phyloP scores from a whole-genome alignment of 2,888 invertebrate genomes.

The Drosophila buzzatii region DNA sequence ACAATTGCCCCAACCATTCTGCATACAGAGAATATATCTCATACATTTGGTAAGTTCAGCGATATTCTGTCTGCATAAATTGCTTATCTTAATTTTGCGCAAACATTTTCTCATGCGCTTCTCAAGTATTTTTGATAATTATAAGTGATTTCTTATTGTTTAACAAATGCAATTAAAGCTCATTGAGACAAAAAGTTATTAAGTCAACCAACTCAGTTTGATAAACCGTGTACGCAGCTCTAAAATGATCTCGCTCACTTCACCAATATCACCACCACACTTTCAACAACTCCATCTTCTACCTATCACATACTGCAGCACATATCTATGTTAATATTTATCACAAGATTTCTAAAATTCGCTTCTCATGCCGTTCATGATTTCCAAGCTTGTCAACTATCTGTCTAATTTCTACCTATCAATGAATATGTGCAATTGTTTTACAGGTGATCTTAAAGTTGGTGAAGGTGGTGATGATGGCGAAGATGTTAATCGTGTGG shows the following conservation, averaged over 20 bases:
- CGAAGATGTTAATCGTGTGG: slow-evolving; percentile 58
- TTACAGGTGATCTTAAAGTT: slow-evolving; percentile 72
- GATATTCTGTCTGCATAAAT: not conserved
- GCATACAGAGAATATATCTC: slow-evolving; percentile 40
- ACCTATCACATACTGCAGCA: slow-evolving; percentile 49
- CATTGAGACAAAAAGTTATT: slow-evolving; percentile 56
- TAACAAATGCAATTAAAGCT: slow-evolving; percentile 78
- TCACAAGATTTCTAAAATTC: slow-evolving; percentile 24
- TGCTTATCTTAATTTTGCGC: slow-evolving; percentile 49
- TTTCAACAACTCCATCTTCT: slow-evolving; percentile 43
- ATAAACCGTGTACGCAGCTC: slow-evolving; percentile 33
- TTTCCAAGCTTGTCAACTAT: slow-evolving; percentile 64
- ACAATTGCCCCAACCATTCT: slow-evolving; percentile 53
- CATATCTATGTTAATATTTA: slow-evolving; percentile 23
- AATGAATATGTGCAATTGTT: slow-evolving; percentile 74
- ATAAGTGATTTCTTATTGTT: slow-evolving; percentile 45
- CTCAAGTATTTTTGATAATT: slow-evolving; percentile 36
- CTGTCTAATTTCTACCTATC: slow-evolving; percentile 53
- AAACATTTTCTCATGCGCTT: slow-evolving; percentile 53
- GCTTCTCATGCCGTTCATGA: slow-evolving; percentile 67
- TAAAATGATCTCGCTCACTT: slow-evolving; percentile 49
- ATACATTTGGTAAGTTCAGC: slow-evolving; percentile 56
- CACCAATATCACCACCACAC: slow-evolving; percentile 65
- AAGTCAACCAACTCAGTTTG: slow-evolving; percentile 20
- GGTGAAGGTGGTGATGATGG: slow-evolving; percentile 61